A percentile compares a stretch with the other conserved stretches of the same genome.
Evolutionary conservation across 2,888 invertebrate species (phyloP).

Genomic region (Agrochola litura): DNA sequence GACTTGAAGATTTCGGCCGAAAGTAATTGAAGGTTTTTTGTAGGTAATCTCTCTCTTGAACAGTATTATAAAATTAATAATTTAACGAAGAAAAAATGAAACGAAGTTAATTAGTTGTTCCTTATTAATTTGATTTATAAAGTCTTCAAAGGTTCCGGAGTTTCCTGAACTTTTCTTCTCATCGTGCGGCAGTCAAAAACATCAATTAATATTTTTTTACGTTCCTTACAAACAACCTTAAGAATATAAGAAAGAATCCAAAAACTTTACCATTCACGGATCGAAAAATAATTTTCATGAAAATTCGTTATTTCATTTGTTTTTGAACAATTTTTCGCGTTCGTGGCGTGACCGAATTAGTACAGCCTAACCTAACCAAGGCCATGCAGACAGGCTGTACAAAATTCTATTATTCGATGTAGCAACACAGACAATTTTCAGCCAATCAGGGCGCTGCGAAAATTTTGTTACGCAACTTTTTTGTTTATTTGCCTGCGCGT

Average conservation of each 20-base stretch:
- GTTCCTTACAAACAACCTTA: background rate
- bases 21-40: background rate
- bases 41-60: too few relatives aligned
- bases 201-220: background rate
- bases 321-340: conserved; percentile 8
- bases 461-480: conserved; percentile 58
- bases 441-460: conserved; percentile 50
- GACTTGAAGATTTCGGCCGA: background rate
- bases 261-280: background rate
- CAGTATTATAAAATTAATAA: too few relatives aligned
- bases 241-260: too few relatives aligned
- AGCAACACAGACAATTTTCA: conserved; percentile 55
- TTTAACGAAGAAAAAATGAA: background rate
- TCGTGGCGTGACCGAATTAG: conserved; percentile 20
- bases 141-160: background rate
- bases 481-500: conserved; percentile 50
- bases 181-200: background rate
- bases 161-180: background rate
- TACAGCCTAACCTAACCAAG: conserved; percentile 25
- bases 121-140: background rate
- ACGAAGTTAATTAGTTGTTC: background rate
- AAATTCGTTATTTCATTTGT: background rate
- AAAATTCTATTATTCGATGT: conserved; percentile 57
- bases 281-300: background rate
- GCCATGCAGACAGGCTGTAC: conserved; percentile 23